Conservation (phyloP, 2,888 invertebrate species). For the Metalampra italica region DNA sequence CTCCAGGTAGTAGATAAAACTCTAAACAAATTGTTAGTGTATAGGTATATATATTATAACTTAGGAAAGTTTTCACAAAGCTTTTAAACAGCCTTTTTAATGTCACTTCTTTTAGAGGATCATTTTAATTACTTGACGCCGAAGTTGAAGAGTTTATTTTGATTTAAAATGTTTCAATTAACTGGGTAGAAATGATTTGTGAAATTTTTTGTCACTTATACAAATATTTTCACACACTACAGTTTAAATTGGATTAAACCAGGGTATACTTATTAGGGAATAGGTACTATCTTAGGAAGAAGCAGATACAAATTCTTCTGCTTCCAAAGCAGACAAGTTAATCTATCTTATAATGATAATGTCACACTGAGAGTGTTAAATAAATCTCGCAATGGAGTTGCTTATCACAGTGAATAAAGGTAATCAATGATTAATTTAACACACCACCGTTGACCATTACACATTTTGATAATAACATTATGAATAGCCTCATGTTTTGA, state of each 20-base stretch:
- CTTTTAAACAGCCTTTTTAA: background rate
- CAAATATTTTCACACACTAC: too few relatives aligned
- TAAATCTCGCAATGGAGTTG: background rate
- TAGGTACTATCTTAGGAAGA: too few relatives aligned
- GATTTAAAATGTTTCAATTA: slow-evolving; percentile 23
- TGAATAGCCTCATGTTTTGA: background rate
- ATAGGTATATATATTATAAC: background rate
- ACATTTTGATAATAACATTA: background rate
- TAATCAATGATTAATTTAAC: background rate
- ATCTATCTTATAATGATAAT: slow-evolving; percentile 27
- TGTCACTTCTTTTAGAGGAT: background rate
- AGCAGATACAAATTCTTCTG: slow-evolving; percentile 20
- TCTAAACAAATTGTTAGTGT: too few relatives aligned
- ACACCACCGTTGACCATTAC: background rate
- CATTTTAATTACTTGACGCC: slow-evolving; percentile 15
- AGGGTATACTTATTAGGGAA: too few relatives aligned
- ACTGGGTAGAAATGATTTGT: too few relatives aligned
- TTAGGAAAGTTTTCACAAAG: background rate
- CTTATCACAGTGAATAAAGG: too few relatives aligned
- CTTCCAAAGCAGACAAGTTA: slow-evolving; percentile 20
- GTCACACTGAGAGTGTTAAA: slow-evolving; percentile 6
- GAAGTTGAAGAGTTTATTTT: slow-evolving; percentile 16
- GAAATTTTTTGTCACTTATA: too few relatives aligned
- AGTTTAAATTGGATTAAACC: too few relatives aligned
- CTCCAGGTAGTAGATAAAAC: too few relatives aligned